Evolutionary conservation across 2,888 invertebrate species (phyloP), one percentile per base, ranked within the genome.

Genomic region (Hermaeophaga mercurialis): DNA sequence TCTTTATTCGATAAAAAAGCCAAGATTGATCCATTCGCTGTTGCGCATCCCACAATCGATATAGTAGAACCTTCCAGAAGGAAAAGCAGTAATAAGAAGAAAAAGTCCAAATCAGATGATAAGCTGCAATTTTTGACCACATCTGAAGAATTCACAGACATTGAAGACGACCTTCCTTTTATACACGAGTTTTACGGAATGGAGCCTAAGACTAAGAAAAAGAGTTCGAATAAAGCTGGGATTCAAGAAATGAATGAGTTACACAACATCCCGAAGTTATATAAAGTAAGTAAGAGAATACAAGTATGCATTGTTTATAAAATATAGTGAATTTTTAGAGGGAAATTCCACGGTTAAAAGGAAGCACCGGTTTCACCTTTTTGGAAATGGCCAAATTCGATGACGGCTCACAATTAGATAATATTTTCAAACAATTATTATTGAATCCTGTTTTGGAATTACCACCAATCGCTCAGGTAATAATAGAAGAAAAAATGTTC

Each of bases 101-200:
- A 50, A 15, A 41, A 58, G n/a, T 28, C 48, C 4, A 43, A 46
- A 1, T 45, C 54, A 4, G 59, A 59, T 1, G 56, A 64, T 26
- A 49, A 53, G 15, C 49, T 60, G 6, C 56, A 61, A 34, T 56
- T 61, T 53, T 59, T 64, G 45, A 59, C 52, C 7, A 41, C 58
- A 15, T 63, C 65, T n/a, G 54, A 61, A 33, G 64, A 67, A 24
- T 62, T 60, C 17, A 54, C 53, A 2, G 65, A 65, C 19, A 47
- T 65, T 6, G 63, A 64, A 47, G 65, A 60, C 11, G 59, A 61
- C 43, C 36, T 63, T 36, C 62, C 63, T 1, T 67, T 63, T 22
- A 68, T 67, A 26, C 66, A 66, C 8, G 69, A 69, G 50, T 67
- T 50, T 47, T 63, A 59, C 39, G 63, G 62, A 14, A 48, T 58